These are phyloP conservation scores for Clanis bilineata DNA, from an alignment of 2,888 invertebrate genomes.

Conservation along the genomic window DNA sequence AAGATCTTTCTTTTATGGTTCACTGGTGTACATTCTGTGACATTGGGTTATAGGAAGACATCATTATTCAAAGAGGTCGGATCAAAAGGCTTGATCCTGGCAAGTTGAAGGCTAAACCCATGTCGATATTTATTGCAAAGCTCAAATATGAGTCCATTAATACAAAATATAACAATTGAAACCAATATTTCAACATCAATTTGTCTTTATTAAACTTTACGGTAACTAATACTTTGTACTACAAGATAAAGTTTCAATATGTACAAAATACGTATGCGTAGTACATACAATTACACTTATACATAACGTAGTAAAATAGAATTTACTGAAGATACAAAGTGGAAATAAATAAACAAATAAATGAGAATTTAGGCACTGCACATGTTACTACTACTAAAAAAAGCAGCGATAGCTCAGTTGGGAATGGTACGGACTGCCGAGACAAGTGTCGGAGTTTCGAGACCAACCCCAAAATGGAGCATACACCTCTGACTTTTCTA, in stretches of 20 bases:
- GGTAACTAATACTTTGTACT: constrained; percentile 76
- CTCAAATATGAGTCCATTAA: background rate
- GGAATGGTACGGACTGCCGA: too few species aligned
- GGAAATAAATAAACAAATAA: constrained; percentile 53
- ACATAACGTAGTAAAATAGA: constrained; percentile 52
- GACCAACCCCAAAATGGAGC: too few species aligned
- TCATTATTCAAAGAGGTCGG: background rate
- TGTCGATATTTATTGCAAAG: background rate
- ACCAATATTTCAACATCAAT: constrained; percentile 62
- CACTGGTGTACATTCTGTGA: background rate
- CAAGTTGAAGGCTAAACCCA: background rate
- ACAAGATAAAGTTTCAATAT: constrained; percentile 74
- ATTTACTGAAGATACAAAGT: constrained; percentile 48
- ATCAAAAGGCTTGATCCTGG: background rate
- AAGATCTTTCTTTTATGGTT: too few species aligned
- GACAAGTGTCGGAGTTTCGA: too few species aligned
- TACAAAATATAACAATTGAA: constrained; percentile 27
- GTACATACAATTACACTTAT: constrained; percentile 34
- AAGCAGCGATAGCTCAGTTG: too few species aligned
- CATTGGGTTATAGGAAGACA: background rate
- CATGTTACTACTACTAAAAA: constrained; percentile 65
- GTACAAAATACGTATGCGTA: constrained; percentile 66
- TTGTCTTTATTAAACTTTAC: constrained; percentile 78
- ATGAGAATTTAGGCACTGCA: constrained; percentile 80
- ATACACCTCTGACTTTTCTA: too few species aligned